Percentiles rank a stretch among this genome's conserved stretches.
Evolutionary conservation across 2,888 invertebrate genomes (phyloP).

Genomic region (Phymatocera aterrima): DNA sequence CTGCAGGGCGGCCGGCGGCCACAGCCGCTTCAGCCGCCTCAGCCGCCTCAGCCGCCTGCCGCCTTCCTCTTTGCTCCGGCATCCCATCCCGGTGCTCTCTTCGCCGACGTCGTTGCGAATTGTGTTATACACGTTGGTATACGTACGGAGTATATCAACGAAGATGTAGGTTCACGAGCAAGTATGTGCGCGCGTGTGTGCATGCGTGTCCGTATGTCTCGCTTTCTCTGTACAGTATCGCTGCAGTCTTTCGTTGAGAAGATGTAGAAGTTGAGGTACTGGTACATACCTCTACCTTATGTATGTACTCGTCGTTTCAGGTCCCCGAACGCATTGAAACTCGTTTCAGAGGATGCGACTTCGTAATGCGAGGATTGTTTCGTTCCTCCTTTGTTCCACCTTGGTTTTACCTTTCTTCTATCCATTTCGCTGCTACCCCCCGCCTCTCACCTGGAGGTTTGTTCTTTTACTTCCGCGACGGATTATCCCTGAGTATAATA

Average conservation of each 20-base stretch:
- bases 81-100: neutral
- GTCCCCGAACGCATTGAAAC: constrained; percentile 44
- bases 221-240: no score
- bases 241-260: no score
- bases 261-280: no score
- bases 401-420: constrained; percentile 48
- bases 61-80: no score
- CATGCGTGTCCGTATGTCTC: neutral
- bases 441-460: constrained; percentile 16
- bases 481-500: neutral
- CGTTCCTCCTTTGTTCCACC: constrained; percentile 42
- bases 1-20: constrained; percentile 52
- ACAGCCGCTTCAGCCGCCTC: neutral
- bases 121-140: neutral
- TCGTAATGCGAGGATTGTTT: constrained; percentile 42
- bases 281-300: neutral
- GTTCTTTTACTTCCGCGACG: neutral
- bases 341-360: constrained; percentile 47
- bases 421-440: constrained; percentile 46
- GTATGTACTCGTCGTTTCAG: constrained; percentile 27
- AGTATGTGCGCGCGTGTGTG: neutral
- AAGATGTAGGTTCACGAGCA: neutral
- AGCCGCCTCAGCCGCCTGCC: neutral
- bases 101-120: neutral
- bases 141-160: neutral